Base-by-base conservation (phyloP, 1,140 invertebrate genomes). In the Hylaeus volcanicus region DNA sequence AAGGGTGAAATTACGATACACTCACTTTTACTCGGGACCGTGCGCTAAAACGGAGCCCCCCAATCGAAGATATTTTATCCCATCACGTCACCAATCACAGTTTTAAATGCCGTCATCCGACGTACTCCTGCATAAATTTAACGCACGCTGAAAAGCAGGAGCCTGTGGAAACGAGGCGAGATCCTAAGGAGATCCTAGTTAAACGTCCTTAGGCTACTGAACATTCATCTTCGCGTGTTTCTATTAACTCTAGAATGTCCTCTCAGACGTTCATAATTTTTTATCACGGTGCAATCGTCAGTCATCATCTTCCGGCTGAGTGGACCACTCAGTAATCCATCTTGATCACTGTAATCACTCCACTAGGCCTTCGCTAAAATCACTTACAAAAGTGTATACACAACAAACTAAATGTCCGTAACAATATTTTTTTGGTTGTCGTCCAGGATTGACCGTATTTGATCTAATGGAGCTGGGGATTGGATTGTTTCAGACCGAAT, bases 61-160 rank as follows among this genome's bases (percentile, higher is more conserved):
- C 37, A 37, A 66, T 75, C 60, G 41, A 61, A 41, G 8, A 78
- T 66, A 43, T 41, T 12, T 60, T n/a, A 3, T 56, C 60, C 43
- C 45, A 63, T 78, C 65, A 26, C 43, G 58, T 58, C 74, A 58
- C 66, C 53, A 64, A 79, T 66, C 70, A 79, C 53, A 60, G 71
- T 77, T 85, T 85, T 85, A 86, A 86, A 85, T 86, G 68, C 71
- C 43, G 41, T 12, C 53, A 45, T 80, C 63, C 45, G 71, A 39
- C 68, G 51, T 61, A n/a, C 39, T 39, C 66, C 66, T 39, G 84
- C 74, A 87, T 86, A 86, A 83, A 86, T 86, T 87, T 86, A 80
- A 83, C 81, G 84, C 76, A 26, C 48, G 65, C 48, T 65, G 75
- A 69, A 39, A 65, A 56, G n/a, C 48, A 61, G 43, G 66, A 56